A percentile compares a stretch with the other conserved stretches of the same genome.
Conservation (phyloP, 2,113 vertebrate genomes). For the Columba janthina region DNA sequence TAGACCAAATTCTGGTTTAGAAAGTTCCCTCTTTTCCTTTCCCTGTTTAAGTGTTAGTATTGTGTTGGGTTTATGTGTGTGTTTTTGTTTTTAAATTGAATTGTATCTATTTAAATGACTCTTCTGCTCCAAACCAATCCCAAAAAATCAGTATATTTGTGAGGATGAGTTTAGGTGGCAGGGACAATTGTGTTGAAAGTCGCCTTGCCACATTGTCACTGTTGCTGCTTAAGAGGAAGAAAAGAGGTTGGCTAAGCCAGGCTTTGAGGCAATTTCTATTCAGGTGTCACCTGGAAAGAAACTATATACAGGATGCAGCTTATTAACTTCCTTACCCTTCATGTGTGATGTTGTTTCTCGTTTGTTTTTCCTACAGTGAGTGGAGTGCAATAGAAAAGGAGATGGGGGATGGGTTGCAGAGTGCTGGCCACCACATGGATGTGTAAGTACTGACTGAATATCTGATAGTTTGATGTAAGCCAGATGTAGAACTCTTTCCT, state of each 20-base stretch:
- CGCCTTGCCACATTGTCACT: not conserved
- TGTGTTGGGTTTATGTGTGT: not conserved
- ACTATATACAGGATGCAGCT: constrained; percentile 43
- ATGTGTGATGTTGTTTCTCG: constrained; percentile 53
- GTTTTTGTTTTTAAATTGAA: not conserved
- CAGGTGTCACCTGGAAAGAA: constrained; percentile 58
- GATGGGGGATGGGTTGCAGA: constrained; percentile 96
- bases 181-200: not conserved
- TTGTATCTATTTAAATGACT: not conserved
- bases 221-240: not conserved
- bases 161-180: not conserved
- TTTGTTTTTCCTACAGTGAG: constrained; percentile 81
- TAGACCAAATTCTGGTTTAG: not conserved
- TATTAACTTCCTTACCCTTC: constrained; percentile 60
- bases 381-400: constrained; percentile 96
- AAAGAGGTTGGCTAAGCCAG: not conserved
- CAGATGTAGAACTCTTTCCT: constrained; percentile 64
- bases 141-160: not conserved
- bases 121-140: not conserved
- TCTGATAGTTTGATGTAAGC: constrained; percentile 71
- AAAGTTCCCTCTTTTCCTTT: not conserved
- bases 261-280: constrained; percentile 31
- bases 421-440: constrained; percentile 96
- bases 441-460: constrained; percentile 84
- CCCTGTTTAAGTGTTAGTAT: not conserved